A percentile compares a stretch with the other conserved stretches of the same genome.
These are phyloP conservation scores for Cromileptes altivelis DNA, from an alignment of 2,113 vertebrate genomes.

Conservation along the genomic window DNA sequence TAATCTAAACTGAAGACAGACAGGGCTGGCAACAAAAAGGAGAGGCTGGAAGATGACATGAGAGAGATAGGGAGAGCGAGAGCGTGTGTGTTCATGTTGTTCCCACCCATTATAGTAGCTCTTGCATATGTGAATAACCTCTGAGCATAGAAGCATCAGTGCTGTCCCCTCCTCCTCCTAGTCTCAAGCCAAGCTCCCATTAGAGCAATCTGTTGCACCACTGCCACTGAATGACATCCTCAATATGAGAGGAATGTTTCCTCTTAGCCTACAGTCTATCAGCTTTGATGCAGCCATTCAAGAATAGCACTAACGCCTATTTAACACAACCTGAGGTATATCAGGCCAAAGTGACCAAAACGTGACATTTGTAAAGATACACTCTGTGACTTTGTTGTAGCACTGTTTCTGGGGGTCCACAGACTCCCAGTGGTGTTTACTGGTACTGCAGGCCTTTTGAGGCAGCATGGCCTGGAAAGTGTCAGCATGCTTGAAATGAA, in stretches of 20 bases:
- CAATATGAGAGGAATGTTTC: not conserved
- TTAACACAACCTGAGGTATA: not conserved
- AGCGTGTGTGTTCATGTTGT: conserved; percentile 13
- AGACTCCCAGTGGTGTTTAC: not conserved
- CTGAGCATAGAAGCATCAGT: not conserved
- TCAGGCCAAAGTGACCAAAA: too few relatives aligned
- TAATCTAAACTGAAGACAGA: not conserved
- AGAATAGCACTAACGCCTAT: not conserved
- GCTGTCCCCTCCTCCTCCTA: not conserved
- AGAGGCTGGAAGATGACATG: not conserved
- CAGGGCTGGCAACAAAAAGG: not conserved
- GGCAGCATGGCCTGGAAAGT: not conserved
- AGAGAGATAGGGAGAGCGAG: not conserved
- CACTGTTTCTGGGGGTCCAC: not conserved
- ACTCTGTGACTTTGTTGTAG: not conserved
- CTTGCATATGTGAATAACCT: conserved; percentile 38
- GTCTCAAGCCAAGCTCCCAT: conserved; percentile 20
- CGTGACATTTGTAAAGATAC: not conserved
- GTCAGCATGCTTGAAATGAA: not conserved
- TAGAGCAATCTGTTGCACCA: conserved; percentile 14
- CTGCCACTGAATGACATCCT: not conserved
- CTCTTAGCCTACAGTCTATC: not conserved
- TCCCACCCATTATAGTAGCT: conserved; percentile 50
- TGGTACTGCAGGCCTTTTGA: not conserved
- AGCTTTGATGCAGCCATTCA: not conserved